phyloP scores from a whole-genome alignment of 2,888 invertebrate species.

The Limenitis camilla region DNA sequence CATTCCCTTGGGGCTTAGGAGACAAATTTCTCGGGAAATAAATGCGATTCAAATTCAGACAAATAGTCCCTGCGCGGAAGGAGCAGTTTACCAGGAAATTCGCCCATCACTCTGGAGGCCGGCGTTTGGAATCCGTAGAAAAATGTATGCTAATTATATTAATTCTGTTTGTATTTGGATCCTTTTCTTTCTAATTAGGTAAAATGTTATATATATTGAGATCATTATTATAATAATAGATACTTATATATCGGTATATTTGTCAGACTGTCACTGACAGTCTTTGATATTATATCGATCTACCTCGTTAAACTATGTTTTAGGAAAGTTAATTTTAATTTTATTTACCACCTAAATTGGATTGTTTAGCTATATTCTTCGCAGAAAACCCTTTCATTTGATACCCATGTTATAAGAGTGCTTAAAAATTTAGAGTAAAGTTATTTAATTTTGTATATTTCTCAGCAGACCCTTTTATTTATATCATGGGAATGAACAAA shows the following conservation, averaged over 20 bases:
- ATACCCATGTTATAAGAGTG: too few species aligned
- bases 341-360: too few species aligned
- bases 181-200: conserved; percentile 7
- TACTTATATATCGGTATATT: neutral
- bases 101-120: conserved; percentile 68
- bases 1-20: conserved; percentile 62
- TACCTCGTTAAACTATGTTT: too few species aligned
- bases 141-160: conserved; percentile 35
- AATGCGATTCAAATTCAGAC: conserved; percentile 74
- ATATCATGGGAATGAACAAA: too few species aligned
- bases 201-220: neutral
- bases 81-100: conserved; percentile 70
- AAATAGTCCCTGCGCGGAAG: conserved; percentile 70
- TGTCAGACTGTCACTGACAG: too few species aligned
- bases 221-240: neutral
- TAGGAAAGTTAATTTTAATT: too few species aligned
- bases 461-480: too few species aligned
- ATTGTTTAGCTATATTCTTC: too few species aligned
- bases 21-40: conserved; percentile 70
- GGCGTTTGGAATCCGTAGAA: conserved; percentile 34
- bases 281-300: too few species aligned
- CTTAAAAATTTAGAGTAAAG: too few species aligned
- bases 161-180: conserved; percentile 25
- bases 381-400: too few species aligned
- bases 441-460: too few species aligned